Conservation (phyloP, 2,888 invertebrate genomes). For the Orchesellides sinensis region DNA sequence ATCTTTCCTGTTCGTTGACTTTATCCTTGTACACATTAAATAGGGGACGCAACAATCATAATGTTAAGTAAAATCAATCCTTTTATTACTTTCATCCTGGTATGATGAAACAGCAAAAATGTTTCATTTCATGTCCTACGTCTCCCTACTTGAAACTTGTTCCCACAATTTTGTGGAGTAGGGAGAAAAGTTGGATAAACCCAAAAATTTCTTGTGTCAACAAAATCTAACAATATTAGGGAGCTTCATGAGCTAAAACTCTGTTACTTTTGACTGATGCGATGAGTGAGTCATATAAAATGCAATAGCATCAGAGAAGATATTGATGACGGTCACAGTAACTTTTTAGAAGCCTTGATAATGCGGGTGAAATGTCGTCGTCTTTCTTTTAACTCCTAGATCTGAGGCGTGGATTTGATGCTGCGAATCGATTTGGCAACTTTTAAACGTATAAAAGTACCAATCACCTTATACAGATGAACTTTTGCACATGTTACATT, state of each 20-base stretch:
- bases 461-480: too few relatives aligned
- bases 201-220: conserved; percentile 71
- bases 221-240: conserved; percentile 70
- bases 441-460: too few relatives aligned
- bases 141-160: conserved; percentile 14
- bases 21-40: background rate
- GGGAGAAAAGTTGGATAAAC: background rate
- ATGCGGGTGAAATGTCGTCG: background rate
- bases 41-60: background rate
- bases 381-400: background rate
- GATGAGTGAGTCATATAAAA: too few relatives aligned
- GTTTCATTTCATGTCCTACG: too few relatives aligned
- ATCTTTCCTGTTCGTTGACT: too few relatives aligned
- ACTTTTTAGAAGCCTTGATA: background rate
- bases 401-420: background rate
- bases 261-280: too few relatives aligned
- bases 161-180: background rate
- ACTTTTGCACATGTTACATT: too few relatives aligned
- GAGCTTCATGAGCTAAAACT: background rate
- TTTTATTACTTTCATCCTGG: conserved; percentile 13
- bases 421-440: too few relatives aligned
- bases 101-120: conserved; percentile 70
- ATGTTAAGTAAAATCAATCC: background rate
- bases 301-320: too few relatives aligned
- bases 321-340: background rate